These are phyloP conservation scores for Macrosiphum euphorbiae DNA, from an alignment of 2,888 invertebrate species.

Conservation along the genomic window DNA sequence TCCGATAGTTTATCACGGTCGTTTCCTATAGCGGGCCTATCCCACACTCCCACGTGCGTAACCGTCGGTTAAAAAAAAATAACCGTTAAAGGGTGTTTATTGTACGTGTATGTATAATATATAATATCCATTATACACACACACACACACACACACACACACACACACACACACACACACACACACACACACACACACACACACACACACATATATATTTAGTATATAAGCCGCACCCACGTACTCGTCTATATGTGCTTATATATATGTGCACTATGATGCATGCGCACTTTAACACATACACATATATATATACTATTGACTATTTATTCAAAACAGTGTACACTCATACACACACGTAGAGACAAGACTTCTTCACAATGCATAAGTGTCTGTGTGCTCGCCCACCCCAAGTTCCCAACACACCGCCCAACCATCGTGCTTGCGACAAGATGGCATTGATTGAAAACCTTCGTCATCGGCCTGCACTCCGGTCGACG, in stretches of 20 bases:
- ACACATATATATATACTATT: neutral
- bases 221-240: neutral
- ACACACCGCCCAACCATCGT: neutral
- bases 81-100: constrained; percentile 24
- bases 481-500: neutral
- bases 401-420: neutral
- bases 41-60: neutral
- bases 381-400: neutral
- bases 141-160: neutral
- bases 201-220: neutral
- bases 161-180: neutral
- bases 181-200: neutral
- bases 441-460: neutral
- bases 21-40: neutral
- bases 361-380: neutral
- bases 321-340: constrained; percentile 12
- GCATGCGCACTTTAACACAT: neutral
- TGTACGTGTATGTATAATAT: neutral
- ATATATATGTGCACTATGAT: neutral
- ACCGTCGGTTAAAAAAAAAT: neutral
- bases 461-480: constrained; percentile 20
- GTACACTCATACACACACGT: neutral
- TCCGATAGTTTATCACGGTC: neutral
- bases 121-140: neutral
- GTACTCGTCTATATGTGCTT: neutral